Percentiles rank a stretch among this genome's conserved stretches.
phyloP scores from a whole-genome alignment of 2,113 vertebrate genomes.

The Leptodactylus fuscus region DNA sequence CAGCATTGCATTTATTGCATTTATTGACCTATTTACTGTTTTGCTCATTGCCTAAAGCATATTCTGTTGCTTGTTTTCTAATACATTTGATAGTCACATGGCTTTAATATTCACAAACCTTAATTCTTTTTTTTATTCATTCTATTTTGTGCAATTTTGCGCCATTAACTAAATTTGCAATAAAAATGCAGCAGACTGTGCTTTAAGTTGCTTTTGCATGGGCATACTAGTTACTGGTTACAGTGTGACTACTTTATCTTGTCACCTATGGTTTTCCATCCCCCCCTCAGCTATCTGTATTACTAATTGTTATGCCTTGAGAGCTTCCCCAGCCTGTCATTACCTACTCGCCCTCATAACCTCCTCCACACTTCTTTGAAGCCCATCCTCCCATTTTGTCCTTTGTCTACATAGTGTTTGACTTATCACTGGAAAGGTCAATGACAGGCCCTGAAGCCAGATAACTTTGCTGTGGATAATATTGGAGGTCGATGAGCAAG shows the following conservation, averaged over 20 bases:
- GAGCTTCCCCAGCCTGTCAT: background rate
- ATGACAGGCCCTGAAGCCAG: conserved; percentile 15
- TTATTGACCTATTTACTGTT: too few relatives aligned
- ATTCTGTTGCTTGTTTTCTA: too few relatives aligned
- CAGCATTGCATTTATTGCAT: background rate
- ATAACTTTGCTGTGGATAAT: conserved; percentile 33
- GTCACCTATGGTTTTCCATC: background rate
- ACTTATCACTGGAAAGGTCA: conserved; percentile 43
- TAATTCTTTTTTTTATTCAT: too few relatives aligned
- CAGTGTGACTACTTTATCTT: background rate
- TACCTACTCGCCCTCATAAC: conserved; percentile 13
- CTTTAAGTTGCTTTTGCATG: too few relatives aligned
- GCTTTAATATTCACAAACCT: too few relatives aligned
- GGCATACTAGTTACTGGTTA: background rate
- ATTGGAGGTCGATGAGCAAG: conserved; percentile 25
- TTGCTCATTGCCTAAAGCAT: too few relatives aligned
- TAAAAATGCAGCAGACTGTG: background rate
- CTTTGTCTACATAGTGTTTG: conserved; percentile 23
- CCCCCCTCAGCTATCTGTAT: background rate
- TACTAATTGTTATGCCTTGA: conserved; percentile 10
- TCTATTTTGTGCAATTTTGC: background rate
- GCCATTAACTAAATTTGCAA: background rate
- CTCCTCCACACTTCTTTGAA: conserved; percentile 22
- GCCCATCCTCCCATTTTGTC: conserved; percentile 29
- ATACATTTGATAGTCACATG: too few relatives aligned